phyloP scores from a whole-genome alignment of 2,797 vertebrate genomes.

The Sardinella longiceps region DNA sequence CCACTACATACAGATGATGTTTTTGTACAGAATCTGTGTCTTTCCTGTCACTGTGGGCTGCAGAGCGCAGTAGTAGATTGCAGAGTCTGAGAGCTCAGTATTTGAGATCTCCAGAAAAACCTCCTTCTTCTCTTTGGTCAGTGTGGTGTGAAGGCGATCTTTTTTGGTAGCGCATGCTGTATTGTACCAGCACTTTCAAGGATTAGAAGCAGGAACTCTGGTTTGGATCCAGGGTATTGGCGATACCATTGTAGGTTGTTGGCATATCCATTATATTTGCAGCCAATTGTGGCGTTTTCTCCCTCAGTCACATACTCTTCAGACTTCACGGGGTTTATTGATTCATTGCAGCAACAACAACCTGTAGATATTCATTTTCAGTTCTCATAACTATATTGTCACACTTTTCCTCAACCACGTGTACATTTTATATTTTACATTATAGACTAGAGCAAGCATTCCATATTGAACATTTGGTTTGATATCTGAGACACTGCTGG shows the following conservation, averaged over 20 bases:
- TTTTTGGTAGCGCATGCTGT: background rate
- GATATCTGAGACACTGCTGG: background rate
- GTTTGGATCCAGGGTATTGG: background rate
- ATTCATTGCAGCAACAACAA: background rate
- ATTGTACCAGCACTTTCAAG: background rate
- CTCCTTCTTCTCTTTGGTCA: background rate
- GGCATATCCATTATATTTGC: background rate
- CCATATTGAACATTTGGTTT: background rate
- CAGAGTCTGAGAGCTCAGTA: conserved; percentile 33
- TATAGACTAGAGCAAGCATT: background rate
- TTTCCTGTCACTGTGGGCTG: conserved; percentile 28
- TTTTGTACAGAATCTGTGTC: background rate
- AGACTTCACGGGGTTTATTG: background rate
- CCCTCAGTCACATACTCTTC: background rate
- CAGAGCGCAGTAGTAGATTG: conserved; percentile 35
- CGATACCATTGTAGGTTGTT: conserved; percentile 21
- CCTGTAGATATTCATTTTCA: background rate
- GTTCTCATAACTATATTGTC: background rate
- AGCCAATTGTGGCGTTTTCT: conserved; percentile 12
- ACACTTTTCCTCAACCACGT: background rate
- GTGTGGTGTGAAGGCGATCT: background rate
- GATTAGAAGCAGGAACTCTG: conserved; percentile 23
- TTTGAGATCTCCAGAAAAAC: conserved; percentile 32
- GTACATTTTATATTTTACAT: background rate
- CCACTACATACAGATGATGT: background rate